These are phyloP conservation scores for Etia nguti DNA, from an alignment of 2,113 vertebrate species.

Conservation along the genomic window DNA sequence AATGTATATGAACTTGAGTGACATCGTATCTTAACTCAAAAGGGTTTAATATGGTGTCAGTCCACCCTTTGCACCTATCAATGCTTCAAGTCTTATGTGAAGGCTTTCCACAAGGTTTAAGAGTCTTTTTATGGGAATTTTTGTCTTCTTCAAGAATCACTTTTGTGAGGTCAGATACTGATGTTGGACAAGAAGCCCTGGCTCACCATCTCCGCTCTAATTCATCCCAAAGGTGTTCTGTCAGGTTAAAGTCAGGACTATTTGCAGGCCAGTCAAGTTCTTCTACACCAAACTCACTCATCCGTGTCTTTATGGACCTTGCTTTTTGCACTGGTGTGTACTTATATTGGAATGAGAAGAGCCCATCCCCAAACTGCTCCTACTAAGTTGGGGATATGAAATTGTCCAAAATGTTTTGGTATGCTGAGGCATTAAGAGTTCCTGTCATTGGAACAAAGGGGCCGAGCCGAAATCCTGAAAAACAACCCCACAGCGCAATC, in stretches of 20 bases:
- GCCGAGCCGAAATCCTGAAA: neutral
- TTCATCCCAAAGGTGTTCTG: neutral
- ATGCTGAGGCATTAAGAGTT: neutral
- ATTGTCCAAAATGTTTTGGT: neutral
- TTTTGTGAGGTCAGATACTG: neutral
- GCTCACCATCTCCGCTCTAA: neutral
- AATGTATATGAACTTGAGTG: too few species aligned
- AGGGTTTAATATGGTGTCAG: too few species aligned
- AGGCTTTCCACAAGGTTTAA: too few species aligned
- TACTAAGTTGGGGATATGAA: neutral
- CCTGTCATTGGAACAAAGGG: neutral
- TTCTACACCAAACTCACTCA: neutral
- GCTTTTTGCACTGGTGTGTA: neutral
- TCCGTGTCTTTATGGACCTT: neutral
- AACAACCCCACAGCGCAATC: neutral
- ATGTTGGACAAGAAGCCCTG: neutral
- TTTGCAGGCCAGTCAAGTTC: neutral
- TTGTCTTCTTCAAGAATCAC: neutral
- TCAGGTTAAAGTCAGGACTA: neutral
- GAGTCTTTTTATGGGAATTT: too few species aligned
- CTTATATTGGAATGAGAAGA: neutral
- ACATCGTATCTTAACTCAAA: too few species aligned
- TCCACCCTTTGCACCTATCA: too few species aligned
- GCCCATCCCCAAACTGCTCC: neutral
- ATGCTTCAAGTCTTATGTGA: too few species aligned